Conservation (phyloP, 2,113 vertebrate genomes). For the Etheostoma cragini region DNA sequence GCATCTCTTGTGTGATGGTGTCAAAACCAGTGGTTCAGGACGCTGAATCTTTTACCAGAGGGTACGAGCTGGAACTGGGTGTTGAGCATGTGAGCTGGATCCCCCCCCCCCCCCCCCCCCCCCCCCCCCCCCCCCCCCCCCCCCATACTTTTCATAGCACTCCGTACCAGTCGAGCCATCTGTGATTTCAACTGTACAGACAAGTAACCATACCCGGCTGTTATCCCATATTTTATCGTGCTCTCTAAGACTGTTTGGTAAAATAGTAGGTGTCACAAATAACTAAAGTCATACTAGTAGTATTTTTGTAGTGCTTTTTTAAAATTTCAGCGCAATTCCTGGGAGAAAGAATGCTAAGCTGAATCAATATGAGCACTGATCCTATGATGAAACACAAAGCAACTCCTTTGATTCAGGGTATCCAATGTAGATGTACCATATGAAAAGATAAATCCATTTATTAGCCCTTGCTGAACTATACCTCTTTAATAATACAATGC, state of each 20-base stretch:
- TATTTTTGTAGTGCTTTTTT: constrained; percentile 17
- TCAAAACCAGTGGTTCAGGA: no score
- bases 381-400: constrained; percentile 50
- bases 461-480: constrained; percentile 17
- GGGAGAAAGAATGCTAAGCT: background rate
- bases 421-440: constrained; percentile 29
- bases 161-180: background rate
- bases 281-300: background rate
- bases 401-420: constrained; percentile 7
- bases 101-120: background rate
- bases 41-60: no score
- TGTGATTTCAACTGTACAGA: background rate
- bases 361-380: constrained; percentile 25
- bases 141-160: background rate
- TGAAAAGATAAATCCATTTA: constrained; percentile 34
- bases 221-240: no score
- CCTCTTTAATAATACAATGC: constrained; percentile 60
- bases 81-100: no score
- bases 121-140: background rate
- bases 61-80: no score
- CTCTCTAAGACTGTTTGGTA: background rate
- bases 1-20: no score
- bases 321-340: constrained; percentile 1
- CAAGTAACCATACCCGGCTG: background rate
- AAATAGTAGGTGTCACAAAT: constrained; percentile 17